A percentile compares a stretch with the other conserved stretches of the same genome.
Conservation (phyloP, 2,113 vertebrate species). For the Periophthalmus modestus region DNA sequence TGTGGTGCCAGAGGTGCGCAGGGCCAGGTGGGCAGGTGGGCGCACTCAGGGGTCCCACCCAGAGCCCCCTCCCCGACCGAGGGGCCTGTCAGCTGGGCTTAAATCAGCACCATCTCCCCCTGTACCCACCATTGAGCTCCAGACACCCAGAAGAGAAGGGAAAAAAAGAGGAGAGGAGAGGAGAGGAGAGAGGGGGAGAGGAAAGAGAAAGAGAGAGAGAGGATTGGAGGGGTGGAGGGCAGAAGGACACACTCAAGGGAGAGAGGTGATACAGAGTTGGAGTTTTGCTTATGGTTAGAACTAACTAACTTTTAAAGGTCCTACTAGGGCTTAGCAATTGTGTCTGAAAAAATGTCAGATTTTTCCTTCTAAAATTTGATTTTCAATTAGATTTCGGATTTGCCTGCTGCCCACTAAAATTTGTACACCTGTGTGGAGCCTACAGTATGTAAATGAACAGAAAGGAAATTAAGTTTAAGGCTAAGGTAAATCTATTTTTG, state of each 20-base stretch:
- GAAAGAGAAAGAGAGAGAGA: background rate
- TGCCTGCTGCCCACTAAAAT: too few species aligned
- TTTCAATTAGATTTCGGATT: too few species aligned
- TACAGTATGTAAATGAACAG: too few species aligned
- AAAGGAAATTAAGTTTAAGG: too few species aligned
- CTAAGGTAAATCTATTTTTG: too few species aligned
- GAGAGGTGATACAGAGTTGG: background rate
- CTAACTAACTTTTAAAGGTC: background rate
- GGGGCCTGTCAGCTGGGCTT: slow-evolving; percentile 68
- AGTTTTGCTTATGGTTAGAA: background rate
- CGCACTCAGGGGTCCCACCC: slow-evolving; percentile 61
- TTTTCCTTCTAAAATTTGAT: too few species aligned
- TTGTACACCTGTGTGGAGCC: too few species aligned
- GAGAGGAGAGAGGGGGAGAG: background rate
- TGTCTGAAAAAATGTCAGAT: too few species aligned
- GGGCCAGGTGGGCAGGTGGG: slow-evolving; percentile 71
- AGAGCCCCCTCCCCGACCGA: slow-evolving; percentile 47
- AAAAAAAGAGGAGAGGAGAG: background rate
- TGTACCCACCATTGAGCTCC: slow-evolving; percentile 21
- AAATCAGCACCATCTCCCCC: slow-evolving; percentile 45
- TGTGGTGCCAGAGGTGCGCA: slow-evolving; percentile 55
- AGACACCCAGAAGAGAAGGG: slow-evolving; percentile 7
- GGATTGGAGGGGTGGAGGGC: background rate
- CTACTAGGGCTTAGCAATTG: too few species aligned
- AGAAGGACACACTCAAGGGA: background rate